A percentile compares a stretch with the other conserved stretches of the same genome.
These are phyloP conservation scores for Rallus crepitans DNA, from an alignment of 2,797 vertebrate genomes.

Conservation along the genomic window DNA sequence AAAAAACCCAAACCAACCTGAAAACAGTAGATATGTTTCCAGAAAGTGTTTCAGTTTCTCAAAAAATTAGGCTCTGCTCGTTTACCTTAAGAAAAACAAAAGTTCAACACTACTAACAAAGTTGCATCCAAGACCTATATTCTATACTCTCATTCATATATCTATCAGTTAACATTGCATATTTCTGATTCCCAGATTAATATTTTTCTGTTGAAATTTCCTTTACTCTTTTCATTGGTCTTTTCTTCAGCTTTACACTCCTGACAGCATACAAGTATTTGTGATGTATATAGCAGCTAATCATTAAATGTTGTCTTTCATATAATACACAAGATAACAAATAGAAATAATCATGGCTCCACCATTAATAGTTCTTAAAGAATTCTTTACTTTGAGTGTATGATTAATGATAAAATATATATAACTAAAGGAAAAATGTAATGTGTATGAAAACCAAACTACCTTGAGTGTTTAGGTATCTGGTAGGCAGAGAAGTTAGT, in stretches of 20 bases:
- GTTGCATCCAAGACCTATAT: not conserved
- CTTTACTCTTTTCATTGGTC: not conserved
- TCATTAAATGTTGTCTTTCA: not conserved
- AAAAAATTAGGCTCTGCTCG: not conserved
- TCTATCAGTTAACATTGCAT: fast-evolving
- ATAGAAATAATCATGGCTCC: not conserved
- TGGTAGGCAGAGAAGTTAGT: not conserved
- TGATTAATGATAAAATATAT: not conserved
- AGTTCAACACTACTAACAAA: not conserved
- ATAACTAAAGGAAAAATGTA: not conserved
- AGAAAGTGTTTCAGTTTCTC: not conserved
- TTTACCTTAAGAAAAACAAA: not conserved
- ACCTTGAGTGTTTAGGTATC: not conserved
- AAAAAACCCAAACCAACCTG: not conserved
- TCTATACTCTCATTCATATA: not conserved
- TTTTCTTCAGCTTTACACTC: not conserved
- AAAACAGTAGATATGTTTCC: not conserved
- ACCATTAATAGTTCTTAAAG: not conserved
- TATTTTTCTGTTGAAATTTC: not conserved
- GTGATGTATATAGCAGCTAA: not conserved
- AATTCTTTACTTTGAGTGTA: not conserved
- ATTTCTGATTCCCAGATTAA: not conserved
- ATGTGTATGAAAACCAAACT: not conserved
- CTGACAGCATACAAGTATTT: not conserved
- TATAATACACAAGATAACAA: not conserved